These are phyloP conservation scores for Neuroterus valhalla DNA, from an alignment of 1,140 invertebrate genomes.

Conservation along the genomic window DNA sequence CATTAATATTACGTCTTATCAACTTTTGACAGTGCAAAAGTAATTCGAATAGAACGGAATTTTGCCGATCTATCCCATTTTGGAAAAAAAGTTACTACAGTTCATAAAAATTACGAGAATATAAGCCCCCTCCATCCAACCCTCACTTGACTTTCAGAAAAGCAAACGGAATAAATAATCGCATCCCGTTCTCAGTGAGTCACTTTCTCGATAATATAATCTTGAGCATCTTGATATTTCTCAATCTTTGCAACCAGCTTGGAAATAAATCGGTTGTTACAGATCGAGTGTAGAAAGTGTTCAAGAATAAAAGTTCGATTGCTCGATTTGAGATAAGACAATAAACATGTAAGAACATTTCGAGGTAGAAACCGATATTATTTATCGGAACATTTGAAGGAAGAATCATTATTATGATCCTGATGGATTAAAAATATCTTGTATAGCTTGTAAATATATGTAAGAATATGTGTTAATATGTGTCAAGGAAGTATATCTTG, in stretches of 20 bases:
- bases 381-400: background rate
- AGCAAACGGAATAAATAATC: background rate
- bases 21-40: too few relatives aligned
- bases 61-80: too few relatives aligned
- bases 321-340: background rate
- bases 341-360: background rate
- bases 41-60: too few relatives aligned
- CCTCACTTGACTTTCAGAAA: too few relatives aligned
- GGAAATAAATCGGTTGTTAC: conserved; percentile 6
- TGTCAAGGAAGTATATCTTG: background rate
- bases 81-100: too few relatives aligned
- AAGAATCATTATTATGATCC: background rate
- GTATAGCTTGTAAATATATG: background rate
- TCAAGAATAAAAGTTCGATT: background rate
- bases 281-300: background rate
- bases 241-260: background rate
- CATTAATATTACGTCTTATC: too few relatives aligned
- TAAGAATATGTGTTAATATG: background rate
- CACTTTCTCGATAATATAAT: background rate
- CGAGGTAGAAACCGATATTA: background rate
- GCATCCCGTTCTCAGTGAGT: background rate
- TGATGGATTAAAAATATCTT: background rate
- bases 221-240: conserved; percentile 4
- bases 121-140: too few relatives aligned
- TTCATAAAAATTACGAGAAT: too few relatives aligned